Evolutionary conservation across 2,113 vertebrate species (phyloP).

Genomic region (Nesospiza acunhae): DNA sequence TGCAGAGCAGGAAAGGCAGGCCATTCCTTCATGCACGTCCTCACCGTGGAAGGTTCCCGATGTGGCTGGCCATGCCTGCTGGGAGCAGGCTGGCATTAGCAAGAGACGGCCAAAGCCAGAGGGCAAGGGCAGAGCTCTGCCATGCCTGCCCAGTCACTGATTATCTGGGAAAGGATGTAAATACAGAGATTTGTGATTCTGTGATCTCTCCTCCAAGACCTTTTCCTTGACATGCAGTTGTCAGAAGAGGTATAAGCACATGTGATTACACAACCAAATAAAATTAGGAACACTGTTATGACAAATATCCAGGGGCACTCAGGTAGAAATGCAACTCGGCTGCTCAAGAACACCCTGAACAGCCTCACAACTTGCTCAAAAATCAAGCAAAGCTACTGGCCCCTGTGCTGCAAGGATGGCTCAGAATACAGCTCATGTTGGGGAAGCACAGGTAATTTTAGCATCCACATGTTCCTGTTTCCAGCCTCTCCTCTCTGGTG

Average conservation of each 20-base stretch:
- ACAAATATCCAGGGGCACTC: background rate
- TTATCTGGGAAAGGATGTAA: background rate
- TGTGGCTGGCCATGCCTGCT: background rate
- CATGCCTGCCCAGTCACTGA: background rate
- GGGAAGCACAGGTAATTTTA: background rate
- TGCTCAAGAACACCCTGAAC: accelerated
- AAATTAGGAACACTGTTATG: background rate
- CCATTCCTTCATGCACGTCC: background rate
- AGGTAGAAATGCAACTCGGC: accelerated
- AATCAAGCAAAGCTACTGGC: background rate
- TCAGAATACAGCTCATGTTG: background rate
- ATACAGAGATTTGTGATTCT: background rate
- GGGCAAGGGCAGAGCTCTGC: background rate
- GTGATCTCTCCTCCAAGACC: background rate
- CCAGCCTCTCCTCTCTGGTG: background rate
- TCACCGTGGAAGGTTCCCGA: accelerated
- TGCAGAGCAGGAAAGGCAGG: background rate
- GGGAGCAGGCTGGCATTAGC: background rate
- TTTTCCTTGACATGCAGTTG: background rate
- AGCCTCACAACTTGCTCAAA: background rate
- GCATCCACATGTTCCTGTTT: accelerated
- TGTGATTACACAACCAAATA: background rate
- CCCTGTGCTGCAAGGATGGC: background rate
- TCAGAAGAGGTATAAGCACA: background rate
- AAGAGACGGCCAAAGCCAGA: background rate